Evolutionary conservation across 2,888 invertebrate species (phyloP), one percentile per base, ranked within the genome.

Genomic region (Mayetiola destructor): DNA sequence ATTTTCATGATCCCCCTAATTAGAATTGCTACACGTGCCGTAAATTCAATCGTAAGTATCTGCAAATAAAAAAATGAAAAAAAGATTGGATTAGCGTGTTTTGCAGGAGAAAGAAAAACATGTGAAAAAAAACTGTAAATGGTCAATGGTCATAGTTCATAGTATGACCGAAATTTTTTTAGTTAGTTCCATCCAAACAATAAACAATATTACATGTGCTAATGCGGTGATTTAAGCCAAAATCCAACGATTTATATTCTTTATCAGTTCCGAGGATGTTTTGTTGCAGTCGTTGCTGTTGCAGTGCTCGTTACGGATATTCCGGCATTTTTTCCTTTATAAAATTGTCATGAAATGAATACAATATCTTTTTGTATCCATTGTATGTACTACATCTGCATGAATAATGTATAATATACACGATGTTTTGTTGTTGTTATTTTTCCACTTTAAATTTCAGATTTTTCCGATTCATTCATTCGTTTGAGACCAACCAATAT

Each of bases 321-420:
- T n/a, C n/a, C n/a, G n/a, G n/a, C n/a, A n/a, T n/a, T n/a, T n/a
- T n/a, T n/a, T n/a, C n/a, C n/a, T n/a, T n/a, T n/a, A n/a, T n/a
- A n/a, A n/a, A n/a, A n/a, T n/a, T n/a, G n/a, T n/a, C n/a, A 48
- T 48, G 48, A 23, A 27, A 48, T 48, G 48, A 23, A 48, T 48
- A 48, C 48, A 48, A 48, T 48, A 48, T 48, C 27, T 48, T 27
- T 23, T 12, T 32, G 32, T 32, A 32, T 42, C 12, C 2, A 18
- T 40, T 23, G 42, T 42, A 21, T 42, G 9, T 21, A 27, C 27
- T 48, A 23, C 27, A 48, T 48, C 48, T 27, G 48, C 27, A 48
- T 48, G 48, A 48, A 48, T 48, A 48, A 48, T 48, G 48, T 16
- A 48, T 48, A 16, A 27, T 27, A 23, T n/a, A 27, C 23, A 48